phyloP scores from a whole-genome alignment of 2,888 invertebrate genomes.

The Acanthopleura granulata region DNA sequence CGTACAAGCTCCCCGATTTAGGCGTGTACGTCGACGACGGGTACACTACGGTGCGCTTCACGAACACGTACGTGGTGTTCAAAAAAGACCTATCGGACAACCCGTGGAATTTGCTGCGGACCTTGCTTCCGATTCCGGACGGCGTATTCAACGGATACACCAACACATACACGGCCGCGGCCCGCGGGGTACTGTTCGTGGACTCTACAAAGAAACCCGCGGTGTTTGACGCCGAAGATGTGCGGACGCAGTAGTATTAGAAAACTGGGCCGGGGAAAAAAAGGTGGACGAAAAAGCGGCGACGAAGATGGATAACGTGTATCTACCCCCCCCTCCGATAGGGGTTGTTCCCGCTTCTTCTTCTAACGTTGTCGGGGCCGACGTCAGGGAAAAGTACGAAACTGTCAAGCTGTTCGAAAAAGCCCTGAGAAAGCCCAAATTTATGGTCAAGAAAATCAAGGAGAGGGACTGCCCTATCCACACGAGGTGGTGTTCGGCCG shows the following conservation, averaged over 20 bases:
- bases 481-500: background rate
- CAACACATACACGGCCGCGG: background rate
- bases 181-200: background rate
- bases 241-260: constrained; percentile 1
- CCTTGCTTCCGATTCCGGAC: background rate
- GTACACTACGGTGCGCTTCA: background rate
- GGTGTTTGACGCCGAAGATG: background rate
- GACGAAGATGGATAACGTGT: background rate
- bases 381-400: background rate
- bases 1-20: background rate
- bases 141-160: background rate
- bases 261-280: background rate
- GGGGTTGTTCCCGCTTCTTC: background rate
- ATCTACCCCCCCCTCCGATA: background rate
- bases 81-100: background rate
- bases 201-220: background rate
- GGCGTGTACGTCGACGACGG: constrained; percentile 1
- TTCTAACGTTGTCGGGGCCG: background rate
- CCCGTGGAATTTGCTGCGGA: background rate
- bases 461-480: constrained; percentile 1
- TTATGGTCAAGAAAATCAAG: background rate
- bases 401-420: background rate
- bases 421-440: background rate
- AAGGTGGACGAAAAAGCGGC: background rate
- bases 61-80: background rate